These are phyloP conservation scores for Phenganax marumi DNA, from an alignment of 92 coral and sea anemone genomes.

Conservation along the genomic window DNA sequence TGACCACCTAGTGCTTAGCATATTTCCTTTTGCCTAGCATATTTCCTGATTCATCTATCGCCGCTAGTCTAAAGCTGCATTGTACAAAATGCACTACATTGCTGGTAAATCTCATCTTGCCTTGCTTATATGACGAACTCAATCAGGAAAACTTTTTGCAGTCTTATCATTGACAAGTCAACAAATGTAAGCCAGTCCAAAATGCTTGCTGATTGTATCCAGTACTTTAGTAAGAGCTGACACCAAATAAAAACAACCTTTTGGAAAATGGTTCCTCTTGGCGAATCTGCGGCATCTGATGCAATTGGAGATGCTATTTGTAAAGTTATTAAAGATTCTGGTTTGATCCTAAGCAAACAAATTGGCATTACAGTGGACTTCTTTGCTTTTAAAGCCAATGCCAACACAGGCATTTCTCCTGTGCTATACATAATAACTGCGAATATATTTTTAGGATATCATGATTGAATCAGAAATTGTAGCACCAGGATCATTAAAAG, in stretches of 20 bases:
- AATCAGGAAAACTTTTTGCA: constrained; percentile 13
- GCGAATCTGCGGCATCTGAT: constrained; percentile 21
- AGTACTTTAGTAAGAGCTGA: not conserved
- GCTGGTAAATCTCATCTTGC: constrained; percentile 7
- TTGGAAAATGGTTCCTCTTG: constrained; percentile 14
- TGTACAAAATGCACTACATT: constrained; percentile 15
- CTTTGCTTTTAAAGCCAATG: too few species aligned
- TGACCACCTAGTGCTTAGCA: constrained; percentile 14
- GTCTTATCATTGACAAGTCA: not conserved
- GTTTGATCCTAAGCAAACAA: constrained; percentile 8
- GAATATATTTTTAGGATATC: too few species aligned
- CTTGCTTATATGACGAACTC: constrained; percentile 18
- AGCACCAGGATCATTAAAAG: too few species aligned
- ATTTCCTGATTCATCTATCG: constrained; percentile 27
- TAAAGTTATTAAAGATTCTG: constrained; percentile 14
- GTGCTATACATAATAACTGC: too few species aligned
- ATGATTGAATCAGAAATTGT: too few species aligned
- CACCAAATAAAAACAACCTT: constrained; percentile 17
- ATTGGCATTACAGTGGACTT: too few species aligned
- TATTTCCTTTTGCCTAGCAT: constrained; percentile 13
- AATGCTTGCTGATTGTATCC: constrained; percentile 23
- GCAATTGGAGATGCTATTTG: constrained; percentile 26
- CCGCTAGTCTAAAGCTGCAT: constrained; percentile 21
- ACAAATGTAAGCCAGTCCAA: constrained; percentile 14
- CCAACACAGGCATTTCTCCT: too few species aligned